A percentile compares a stretch with the other conserved stretches of the same genome.
Evolutionary conservation across 2,797 vertebrate genomes (phyloP).

Genomic region (Acomys russatus): DNA sequence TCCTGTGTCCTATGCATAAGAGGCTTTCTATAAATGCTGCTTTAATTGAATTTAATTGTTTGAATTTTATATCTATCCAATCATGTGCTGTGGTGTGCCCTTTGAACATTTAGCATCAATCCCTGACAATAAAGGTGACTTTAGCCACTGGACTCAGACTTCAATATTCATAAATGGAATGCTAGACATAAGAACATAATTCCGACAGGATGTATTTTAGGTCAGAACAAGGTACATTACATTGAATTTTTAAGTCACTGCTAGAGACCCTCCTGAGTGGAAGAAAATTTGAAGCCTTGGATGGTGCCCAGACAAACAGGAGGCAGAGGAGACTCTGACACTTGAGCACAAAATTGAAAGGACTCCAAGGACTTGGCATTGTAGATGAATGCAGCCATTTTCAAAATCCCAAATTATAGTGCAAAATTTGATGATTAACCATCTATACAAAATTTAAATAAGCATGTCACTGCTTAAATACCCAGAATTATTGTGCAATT

Average conservation of each 20-base stretch:
- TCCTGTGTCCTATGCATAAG: slow-evolving; percentile 6
- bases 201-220: background rate
- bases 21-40: slow-evolving; percentile 20
- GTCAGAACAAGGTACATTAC: background rate
- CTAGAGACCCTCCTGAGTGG: background rate
- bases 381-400: background rate
- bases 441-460: background rate
- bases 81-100: slow-evolving; percentile 41
- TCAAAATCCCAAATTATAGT: background rate
- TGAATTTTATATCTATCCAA: slow-evolving; percentile 68
- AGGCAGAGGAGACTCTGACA: accelerated
- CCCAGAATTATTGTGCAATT: accelerated
- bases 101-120: slow-evolving; percentile 65
- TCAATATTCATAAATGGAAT: slow-evolving; percentile 22
- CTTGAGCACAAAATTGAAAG: background rate
- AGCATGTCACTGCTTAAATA: background rate
- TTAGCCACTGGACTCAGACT: slow-evolving; percentile 41
- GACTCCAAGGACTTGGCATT: background rate
- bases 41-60: slow-evolving; percentile 78
- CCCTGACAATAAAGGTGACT: slow-evolving; percentile 66
- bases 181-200: background rate
- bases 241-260: background rate
- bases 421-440: background rate
- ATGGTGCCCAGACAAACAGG: background rate
- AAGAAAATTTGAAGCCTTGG: background rate